phyloP scores from a whole-genome alignment of 2,113 vertebrate genomes.

The Papio anubis region DNA sequence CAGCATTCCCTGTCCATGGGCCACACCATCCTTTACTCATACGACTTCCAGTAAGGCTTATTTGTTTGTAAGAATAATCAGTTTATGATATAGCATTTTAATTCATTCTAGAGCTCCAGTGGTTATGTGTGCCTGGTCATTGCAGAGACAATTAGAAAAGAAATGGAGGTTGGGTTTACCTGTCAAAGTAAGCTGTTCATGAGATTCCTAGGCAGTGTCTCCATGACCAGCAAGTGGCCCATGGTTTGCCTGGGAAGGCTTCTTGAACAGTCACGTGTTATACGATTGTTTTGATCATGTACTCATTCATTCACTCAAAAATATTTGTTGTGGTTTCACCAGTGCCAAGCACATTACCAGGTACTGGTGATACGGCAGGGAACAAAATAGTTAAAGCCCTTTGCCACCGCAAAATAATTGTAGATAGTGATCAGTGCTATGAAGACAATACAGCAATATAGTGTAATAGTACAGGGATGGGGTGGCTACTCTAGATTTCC shows the following conservation, averaged over 20 bases:
- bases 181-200: not conserved
- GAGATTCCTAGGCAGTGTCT: not conserved
- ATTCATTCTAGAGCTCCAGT: not conserved
- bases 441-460: not conserved
- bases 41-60: not conserved
- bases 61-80: not conserved
- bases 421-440: not conserved
- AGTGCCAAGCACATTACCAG: not conserved
- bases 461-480: not conserved
- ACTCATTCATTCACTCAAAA: not conserved
- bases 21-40: not conserved
- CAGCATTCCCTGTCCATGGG: not conserved
- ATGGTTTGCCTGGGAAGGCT: not conserved
- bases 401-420: not conserved
- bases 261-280: not conserved
- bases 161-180: not conserved
- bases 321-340: not conserved
- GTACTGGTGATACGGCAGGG: not conserved
- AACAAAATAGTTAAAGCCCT: not conserved
- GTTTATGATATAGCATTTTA: not conserved
- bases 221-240: slow-evolving; percentile 44
- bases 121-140: not conserved
- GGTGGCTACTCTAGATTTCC: not conserved
- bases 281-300: not conserved
- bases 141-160: not conserved